These are phyloP conservation scores for Cyprinella venusta DNA, from an alignment of 2,797 vertebrate species.

Conservation along the genomic window DNA sequence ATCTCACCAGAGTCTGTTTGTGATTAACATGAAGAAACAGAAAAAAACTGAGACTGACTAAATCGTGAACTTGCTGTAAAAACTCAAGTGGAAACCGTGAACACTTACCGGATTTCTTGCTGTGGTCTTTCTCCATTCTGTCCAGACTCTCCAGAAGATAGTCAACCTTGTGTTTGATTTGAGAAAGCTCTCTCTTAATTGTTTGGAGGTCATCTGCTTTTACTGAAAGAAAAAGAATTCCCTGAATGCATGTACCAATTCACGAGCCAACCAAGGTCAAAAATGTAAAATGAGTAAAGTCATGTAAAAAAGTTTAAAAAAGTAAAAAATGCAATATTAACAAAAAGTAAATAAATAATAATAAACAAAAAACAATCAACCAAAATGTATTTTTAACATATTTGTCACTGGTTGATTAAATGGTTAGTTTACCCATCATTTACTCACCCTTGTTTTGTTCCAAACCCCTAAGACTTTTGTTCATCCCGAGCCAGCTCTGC, in stretches of 20 bases:
- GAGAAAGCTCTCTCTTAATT: slow-evolving; percentile 88
- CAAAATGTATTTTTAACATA: too few relatives aligned
- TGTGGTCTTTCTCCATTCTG: slow-evolving; percentile 88
- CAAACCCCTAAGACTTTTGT: background rate
- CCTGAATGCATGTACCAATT: background rate
- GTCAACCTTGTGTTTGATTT: slow-evolving; percentile 92
- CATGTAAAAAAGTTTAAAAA: background rate
- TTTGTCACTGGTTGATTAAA: background rate
- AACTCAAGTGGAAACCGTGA: background rate
- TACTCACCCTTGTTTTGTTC: background rate
- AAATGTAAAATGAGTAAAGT: background rate
- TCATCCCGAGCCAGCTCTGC: background rate
- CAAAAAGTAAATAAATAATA: too few relatives aligned
- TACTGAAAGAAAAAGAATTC: slow-evolving; percentile 70
- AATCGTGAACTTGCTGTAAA: background rate
- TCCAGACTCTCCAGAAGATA: slow-evolving; percentile 87
- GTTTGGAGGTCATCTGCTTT: slow-evolving; percentile 87
- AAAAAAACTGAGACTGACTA: too few relatives aligned
- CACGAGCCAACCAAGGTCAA: background rate
- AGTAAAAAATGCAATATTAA: background rate
- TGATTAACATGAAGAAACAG: too few relatives aligned
- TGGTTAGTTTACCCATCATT: background rate
- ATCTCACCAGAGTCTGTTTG: too few relatives aligned
- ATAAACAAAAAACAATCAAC: too few relatives aligned
- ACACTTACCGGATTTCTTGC: slow-evolving; percentile 74